Conservation (phyloP, 2,797 vertebrate genomes). For the Taenioides sp. region DNA sequence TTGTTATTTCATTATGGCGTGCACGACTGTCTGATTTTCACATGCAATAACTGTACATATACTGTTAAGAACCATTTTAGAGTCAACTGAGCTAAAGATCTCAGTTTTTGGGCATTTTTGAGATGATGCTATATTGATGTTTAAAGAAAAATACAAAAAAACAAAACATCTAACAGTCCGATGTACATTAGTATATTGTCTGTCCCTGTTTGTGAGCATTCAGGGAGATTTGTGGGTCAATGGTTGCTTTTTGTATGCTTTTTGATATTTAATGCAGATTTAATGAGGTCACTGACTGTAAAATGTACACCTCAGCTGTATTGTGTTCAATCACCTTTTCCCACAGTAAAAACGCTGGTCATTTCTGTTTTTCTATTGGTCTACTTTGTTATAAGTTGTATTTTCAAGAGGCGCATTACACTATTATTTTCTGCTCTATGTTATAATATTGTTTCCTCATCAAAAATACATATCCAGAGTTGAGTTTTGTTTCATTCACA, state of each 20-base stretch:
- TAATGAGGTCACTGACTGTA: conserved; percentile 43
- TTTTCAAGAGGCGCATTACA: no score
- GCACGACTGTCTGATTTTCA: conserved; percentile 26
- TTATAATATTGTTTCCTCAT: no score
- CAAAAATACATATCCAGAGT: no score
- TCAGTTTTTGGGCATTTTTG: conserved; percentile 26
- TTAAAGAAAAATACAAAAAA: conserved; percentile 14
- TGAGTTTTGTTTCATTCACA: no score
- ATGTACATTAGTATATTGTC: conserved; percentile 32
- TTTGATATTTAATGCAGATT: conserved; percentile 64
- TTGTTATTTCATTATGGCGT: no score
- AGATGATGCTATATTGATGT: conserved; percentile 19
- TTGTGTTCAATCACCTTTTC: conserved; percentile 47
- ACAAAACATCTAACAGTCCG: conserved; percentile 16
- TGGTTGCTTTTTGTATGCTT: conserved; percentile 60
- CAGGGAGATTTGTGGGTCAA: conserved; percentile 53
- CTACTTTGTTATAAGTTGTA: no score
- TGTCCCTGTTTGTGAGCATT: conserved; percentile 60
- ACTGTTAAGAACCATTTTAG: conserved; percentile 34
- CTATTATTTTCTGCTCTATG: no score
- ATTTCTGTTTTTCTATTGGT: background rate
- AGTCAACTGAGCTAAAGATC: conserved; percentile 2
- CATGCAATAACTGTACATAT: conserved; percentile 78
- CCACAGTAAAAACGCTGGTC: conserved; percentile 47
- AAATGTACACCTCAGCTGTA: conserved; percentile 42